phyloP scores from a whole-genome alignment of 2,113 vertebrate species.

The Terrapene triunguis region DNA sequence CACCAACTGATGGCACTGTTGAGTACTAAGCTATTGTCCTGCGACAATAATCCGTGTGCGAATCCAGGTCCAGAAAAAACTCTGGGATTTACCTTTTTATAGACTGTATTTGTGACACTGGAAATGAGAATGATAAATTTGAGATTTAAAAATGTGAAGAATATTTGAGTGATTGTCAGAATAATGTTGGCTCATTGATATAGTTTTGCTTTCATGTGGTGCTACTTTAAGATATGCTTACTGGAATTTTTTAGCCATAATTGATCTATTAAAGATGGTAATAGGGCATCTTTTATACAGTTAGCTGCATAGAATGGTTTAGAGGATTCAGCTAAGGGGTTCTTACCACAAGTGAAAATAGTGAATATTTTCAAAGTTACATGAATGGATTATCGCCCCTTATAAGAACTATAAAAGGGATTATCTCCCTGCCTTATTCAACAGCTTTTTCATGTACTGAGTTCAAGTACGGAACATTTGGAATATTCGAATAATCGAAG shows the following conservation, averaged over 20 bases:
- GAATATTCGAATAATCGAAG: not conserved
- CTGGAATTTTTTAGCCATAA: not conserved
- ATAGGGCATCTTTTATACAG: not conserved
- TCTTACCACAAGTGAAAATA: not conserved
- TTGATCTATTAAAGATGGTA: not conserved
- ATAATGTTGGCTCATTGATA: not conserved
- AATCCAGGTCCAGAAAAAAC: not conserved
- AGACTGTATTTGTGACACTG: not conserved
- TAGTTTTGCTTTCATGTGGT: not conserved
- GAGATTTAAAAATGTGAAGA: not conserved
- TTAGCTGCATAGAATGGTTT: not conserved
- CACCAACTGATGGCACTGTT: not conserved
- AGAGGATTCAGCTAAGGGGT: not conserved
- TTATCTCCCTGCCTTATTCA: not conserved
- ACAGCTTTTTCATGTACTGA: not conserved
- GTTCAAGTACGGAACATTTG: not conserved
- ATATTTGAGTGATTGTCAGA: not conserved
- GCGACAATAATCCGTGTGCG: not conserved
- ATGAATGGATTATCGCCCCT: not conserved
- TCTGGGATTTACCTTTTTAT: not conserved
- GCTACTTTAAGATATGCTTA: not conserved
- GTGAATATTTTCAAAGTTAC: not conserved
- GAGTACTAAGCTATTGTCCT: not conserved
- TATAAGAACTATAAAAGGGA: not conserved
- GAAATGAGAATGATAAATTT: not conserved